A percentile compares a stretch with the other conserved stretches of the same genome.
phyloP scores from a whole-genome alignment of 2,888 invertebrate genomes.

The Netelia fuscicornis region DNA sequence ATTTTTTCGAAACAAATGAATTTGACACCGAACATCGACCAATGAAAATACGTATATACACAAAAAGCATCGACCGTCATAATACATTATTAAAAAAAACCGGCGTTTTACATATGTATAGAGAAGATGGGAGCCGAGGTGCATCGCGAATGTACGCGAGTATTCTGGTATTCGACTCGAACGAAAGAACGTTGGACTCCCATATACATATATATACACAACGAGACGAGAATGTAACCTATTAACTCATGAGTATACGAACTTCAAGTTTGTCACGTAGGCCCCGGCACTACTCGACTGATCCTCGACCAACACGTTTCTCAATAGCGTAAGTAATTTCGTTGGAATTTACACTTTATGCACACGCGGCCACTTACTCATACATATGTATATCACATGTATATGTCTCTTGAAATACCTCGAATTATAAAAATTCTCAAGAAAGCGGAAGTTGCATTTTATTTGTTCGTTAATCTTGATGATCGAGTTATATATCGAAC shows the following conservation, averaged over 20 bases:
- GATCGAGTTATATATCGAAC: background rate
- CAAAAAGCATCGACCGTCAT: background rate
- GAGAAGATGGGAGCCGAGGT: background rate
- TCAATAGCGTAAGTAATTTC: slow-evolving; percentile 6
- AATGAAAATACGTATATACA: too few species aligned
- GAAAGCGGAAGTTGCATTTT: slow-evolving; percentile 7
- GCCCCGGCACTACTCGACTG: background rate
- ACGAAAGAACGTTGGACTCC: background rate
- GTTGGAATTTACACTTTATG: background rate
- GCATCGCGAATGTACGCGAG: background rate
- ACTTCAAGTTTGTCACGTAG: slow-evolving; percentile 46
- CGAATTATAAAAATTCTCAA: slow-evolving; percentile 37
- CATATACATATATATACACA: slow-evolving; percentile 24
- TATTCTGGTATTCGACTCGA: background rate
- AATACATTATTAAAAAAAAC: background rate
- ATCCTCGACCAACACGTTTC: slow-evolving; percentile 21
- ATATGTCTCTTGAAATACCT: slow-evolving; percentile 23
- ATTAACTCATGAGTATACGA: slow-evolving; percentile 8
- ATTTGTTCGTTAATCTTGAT: background rate
- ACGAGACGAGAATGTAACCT: background rate
- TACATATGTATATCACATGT: background rate
- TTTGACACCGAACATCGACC: too few species aligned
- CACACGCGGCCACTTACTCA: background rate
- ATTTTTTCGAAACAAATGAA: too few species aligned
- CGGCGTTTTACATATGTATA: background rate